Conservation (phyloP, 2,888 invertebrate species). For the Galerucella pusilla region DNA sequence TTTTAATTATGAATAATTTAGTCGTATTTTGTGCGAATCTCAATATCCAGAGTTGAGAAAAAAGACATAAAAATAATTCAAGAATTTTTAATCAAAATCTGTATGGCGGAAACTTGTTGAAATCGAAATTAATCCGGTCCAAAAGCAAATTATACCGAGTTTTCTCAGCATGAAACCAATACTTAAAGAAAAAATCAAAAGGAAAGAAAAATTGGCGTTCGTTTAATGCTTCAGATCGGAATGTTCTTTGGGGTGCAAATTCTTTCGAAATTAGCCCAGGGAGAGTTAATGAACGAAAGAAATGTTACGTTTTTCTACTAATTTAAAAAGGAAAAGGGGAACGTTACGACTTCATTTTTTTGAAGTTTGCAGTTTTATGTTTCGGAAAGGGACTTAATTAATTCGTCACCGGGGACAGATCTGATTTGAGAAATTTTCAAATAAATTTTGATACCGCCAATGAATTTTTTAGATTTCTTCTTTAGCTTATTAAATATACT, state of each 20-base stretch:
- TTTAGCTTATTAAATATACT: constrained; percentile 54
- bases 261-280: constrained; percentile 66
- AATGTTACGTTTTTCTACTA: constrained; percentile 66
- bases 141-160: constrained; percentile 50
- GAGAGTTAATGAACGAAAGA: constrained; percentile 66
- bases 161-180: constrained; percentile 51
- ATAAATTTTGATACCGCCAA: constrained; percentile 60
- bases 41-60: background rate
- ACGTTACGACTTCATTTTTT: constrained; percentile 63
- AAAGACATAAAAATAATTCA: constrained; percentile 51
- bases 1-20: too few relatives aligned
- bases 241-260: constrained; percentile 65
- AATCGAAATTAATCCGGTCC: constrained; percentile 59
- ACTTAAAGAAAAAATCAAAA: constrained; percentile 52
- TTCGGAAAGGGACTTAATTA: constrained; percentile 62
- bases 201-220: constrained; percentile 56
- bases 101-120: constrained; percentile 51
- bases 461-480: constrained; percentile 61
- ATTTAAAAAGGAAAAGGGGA: constrained; percentile 63
- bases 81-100: constrained; percentile 60
- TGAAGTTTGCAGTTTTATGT: constrained; percentile 60
- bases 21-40: too few relatives aligned
- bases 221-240: constrained; percentile 59
- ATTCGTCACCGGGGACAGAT: constrained; percentile 63
- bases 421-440: constrained; percentile 59